phyloP scores from a whole-genome alignment of 2,888 invertebrate genomes.

The Timandra comae region DNA sequence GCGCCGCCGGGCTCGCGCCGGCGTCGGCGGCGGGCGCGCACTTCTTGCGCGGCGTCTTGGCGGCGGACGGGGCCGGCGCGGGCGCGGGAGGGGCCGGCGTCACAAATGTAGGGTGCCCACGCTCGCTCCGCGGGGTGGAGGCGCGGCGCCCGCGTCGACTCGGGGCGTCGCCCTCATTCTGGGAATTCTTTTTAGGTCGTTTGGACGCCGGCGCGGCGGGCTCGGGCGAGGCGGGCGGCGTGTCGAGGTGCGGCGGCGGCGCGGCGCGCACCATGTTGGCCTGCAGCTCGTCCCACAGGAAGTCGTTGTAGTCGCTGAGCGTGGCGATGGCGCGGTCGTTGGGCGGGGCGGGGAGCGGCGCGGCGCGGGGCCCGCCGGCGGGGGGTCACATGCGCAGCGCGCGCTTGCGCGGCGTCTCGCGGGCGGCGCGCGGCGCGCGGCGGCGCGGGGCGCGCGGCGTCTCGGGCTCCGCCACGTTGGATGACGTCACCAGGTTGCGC shows the following conservation, averaged over 20 bases:
- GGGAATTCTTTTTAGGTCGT: neutral
- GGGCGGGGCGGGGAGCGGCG: neutral
- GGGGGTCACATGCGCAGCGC: conserved; percentile 31
- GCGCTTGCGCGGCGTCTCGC: conserved; percentile 31
- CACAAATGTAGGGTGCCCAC: too few relatives aligned
- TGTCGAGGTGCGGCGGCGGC: neutral
- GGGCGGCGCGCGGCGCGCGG: conserved; percentile 14
- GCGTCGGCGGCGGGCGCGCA: too few relatives aligned
- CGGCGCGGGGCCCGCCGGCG: neutral
- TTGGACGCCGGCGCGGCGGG: neutral
- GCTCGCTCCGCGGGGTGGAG: too few relatives aligned
- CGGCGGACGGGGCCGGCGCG: too few relatives aligned
- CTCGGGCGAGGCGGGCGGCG: neutral
- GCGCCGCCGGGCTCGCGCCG: too few relatives aligned
- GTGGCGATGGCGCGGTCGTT: neutral
- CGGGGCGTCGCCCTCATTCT: too few relatives aligned
- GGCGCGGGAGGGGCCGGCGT: too few relatives aligned
- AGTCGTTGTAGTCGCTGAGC: neutral
- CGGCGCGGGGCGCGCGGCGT: conserved; percentile 43
- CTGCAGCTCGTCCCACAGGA: neutral
- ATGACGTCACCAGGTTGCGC: conserved; percentile 59
- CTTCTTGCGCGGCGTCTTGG: too few relatives aligned
- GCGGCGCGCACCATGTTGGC: neutral
- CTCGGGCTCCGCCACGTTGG: conserved; percentile 56
- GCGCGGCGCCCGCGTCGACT: too few relatives aligned